Base-by-base conservation (phyloP, 2,888 invertebrate genomes). In the Melanophora roralis region DNA sequence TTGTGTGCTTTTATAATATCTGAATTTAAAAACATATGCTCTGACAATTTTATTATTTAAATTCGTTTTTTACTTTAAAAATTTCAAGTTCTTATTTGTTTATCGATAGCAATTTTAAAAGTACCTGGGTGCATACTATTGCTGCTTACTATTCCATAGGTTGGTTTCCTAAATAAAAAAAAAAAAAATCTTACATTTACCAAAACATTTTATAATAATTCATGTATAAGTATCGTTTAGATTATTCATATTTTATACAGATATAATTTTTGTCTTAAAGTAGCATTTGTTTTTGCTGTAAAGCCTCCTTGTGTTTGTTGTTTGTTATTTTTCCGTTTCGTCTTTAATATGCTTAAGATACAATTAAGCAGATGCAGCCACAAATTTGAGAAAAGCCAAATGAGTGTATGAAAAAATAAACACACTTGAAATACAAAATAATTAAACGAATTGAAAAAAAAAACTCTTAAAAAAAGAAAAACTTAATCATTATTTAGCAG, bases 271-370 rank as follows among this genome's bases (percentile, higher is more conserved):
- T 43, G 40, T 38, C 23, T 62, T 43, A 34, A 32, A 57, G 40
- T 38, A n/a, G n/a, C n/a, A n/a, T n/a, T n/a, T n/a, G n/a, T n/a
- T n/a, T n/a, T n/a, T 34, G 59, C 38, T 59, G 49, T 59, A 57
- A 74, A 74, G 73, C 34, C 65, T 65, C 64, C 65, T 74, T 57
- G 47, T 51, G 47, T 45, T 45, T 69, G 36, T 19, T 62, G 27
- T 9, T n/a, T 59, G 38, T 16, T 53, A 43, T 57, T 72, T 34
- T 68, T n/a, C n/a, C 36, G 23, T 64, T 67, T 23, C 59, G 32
- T 67, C 59, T 72, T 72, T 67, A 67, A 78, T 78, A 78, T 72
- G 72, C 78, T 78, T 78, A 78, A 78, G 72, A 78, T 78, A 73
- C 78, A 78, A 78, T 78, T 78, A 78, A 78, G 60, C 78, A 72